Evolutionary conservation across 37 sponge, comb jelly and placozoan genomes (phyloP).

Genomic region (Theonella swinhoei): DNA sequence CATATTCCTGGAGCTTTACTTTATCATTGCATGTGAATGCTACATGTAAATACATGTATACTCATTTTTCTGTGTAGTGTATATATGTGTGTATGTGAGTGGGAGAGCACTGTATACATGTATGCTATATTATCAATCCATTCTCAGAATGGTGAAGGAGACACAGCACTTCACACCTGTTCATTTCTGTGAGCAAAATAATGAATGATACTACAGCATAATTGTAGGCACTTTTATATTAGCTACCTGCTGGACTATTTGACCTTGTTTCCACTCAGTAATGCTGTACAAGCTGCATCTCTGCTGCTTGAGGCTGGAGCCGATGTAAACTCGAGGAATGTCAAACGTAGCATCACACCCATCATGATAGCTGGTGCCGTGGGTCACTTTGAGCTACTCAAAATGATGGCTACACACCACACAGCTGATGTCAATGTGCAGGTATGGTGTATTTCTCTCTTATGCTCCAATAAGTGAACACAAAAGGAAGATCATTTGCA

Average conservation of each 20-base stretch:
- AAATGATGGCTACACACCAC: background rate
- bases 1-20: too few species aligned
- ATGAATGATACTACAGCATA: background rate
- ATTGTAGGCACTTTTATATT: too few species aligned
- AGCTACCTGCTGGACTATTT: too few species aligned
- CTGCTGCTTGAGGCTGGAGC: conserved; percentile 53
- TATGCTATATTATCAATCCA: too few species aligned
- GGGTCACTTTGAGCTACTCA: conserved; percentile 9
- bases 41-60: too few species aligned
- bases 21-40: too few species aligned
- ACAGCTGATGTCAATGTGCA: conserved; percentile 2
- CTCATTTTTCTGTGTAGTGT: too few species aligned
- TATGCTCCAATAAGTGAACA: background rate
- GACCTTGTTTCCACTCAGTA: background rate
- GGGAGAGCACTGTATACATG: too few species aligned
- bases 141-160: conserved; percentile 34
- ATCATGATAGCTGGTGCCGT: conserved; percentile 44
- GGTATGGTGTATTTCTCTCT: background rate
- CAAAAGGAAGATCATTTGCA: background rate
- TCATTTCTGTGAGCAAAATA: conserved; percentile 15
- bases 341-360: conserved; percentile 26
- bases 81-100: too few species aligned
- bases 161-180: conserved; percentile 42
- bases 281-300: conserved; percentile 37
- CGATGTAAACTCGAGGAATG: conserved; percentile 58